phyloP scores from a whole-genome alignment of 2,113 vertebrate genomes.

The Ophiodon elongatus region DNA sequence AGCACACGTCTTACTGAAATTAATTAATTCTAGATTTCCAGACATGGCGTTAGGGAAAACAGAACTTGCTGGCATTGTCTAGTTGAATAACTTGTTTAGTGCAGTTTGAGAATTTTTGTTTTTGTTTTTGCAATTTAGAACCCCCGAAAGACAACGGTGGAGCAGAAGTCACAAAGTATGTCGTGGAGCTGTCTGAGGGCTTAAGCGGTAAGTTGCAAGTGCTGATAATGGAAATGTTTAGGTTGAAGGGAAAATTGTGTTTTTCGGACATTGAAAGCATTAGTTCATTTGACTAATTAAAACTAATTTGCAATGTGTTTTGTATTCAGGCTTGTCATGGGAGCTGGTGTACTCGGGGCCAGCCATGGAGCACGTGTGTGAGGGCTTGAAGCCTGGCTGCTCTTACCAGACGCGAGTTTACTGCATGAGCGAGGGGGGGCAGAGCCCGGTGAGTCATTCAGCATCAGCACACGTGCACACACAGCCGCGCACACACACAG shows the following conservation, averaged over 20 bases:
- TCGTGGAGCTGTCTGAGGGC: conserved; percentile 92
- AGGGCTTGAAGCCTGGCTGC: conserved; percentile 92
- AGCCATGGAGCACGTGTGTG: conserved; percentile 90
- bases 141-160: conserved; percentile 95
- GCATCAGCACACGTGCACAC: conserved; percentile 15
- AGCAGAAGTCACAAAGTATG: conserved; percentile 89
- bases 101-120: neutral
- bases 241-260: neutral
- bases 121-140: conserved; percentile 81
- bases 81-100: neutral
- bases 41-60: neutral
- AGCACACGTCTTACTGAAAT: neutral
- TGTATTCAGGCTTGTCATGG: conserved; percentile 89
- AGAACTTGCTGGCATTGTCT: neutral
- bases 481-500: conserved; percentile 8
- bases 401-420: conserved; percentile 91
- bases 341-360: conserved; percentile 91
- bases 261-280: neutral
- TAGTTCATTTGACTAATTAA: neutral
- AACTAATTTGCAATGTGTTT: conserved; percentile 28
- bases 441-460: conserved; percentile 90
- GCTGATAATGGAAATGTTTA: neutral
- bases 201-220: conserved; percentile 84
- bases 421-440: conserved; percentile 94
- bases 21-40: neutral